A percentile compares a stretch with the other conserved stretches of the same genome.
These are phyloP conservation scores for Diadegma fenestrale DNA, from an alignment of 2,888 invertebrate genomes.

Conservation along the genomic window DNA sequence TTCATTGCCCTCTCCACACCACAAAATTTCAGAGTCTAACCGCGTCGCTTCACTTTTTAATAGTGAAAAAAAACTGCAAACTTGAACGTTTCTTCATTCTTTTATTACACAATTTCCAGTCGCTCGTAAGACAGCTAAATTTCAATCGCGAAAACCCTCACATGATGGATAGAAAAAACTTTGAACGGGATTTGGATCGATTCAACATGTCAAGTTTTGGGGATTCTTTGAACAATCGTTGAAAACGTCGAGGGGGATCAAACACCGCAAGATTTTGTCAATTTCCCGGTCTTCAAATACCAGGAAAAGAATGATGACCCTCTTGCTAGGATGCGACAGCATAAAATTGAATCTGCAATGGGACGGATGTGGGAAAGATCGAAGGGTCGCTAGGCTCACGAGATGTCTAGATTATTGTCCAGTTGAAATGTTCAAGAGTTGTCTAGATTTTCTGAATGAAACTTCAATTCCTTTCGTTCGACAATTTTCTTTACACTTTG, in stretches of 20 bases:
- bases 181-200: not conserved
- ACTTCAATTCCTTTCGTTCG: not conserved
- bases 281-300: not conserved
- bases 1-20: constrained; percentile 3
- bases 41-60: constrained; percentile 7
- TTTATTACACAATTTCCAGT: not conserved
- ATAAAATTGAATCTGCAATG: constrained; percentile 13
- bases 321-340: too few relatives aligned
- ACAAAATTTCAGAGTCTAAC: constrained; percentile 39
- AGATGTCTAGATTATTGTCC: constrained; percentile 9
- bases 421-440: not conserved
- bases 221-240: constrained; percentile 10
- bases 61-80: constrained; percentile 12
- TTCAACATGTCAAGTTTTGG: too few relatives aligned
- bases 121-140: not conserved
- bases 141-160: not conserved
- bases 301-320: not conserved
- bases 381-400: not conserved
- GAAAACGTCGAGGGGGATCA: not conserved
- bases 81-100: not conserved
- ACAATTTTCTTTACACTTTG: not conserved
- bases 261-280: not conserved
- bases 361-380: not conserved
- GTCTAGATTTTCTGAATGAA: not conserved
- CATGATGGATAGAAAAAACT: not conserved